Evolutionary conservation across 2,888 invertebrate species (phyloP), one percentile per base, ranked within the genome.

Genomic region (Keiferia lycopersicella): DNA sequence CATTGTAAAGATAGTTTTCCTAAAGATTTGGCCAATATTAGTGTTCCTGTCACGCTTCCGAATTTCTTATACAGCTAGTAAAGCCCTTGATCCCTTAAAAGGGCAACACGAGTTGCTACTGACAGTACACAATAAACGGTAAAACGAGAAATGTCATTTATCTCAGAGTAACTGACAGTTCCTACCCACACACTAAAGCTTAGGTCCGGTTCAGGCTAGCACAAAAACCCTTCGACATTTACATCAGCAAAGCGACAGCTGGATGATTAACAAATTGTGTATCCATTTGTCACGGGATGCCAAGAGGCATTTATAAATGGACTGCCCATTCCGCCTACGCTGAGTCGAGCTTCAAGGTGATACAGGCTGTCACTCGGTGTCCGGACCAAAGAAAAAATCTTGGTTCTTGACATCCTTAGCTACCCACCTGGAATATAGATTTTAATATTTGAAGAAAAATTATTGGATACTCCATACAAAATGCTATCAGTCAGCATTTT

Each of bases 141-240:
- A 53, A 53, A 53, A 22, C 12, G 51, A 53, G 51, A 12, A 53
- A 53, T 53, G 26, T 14, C 26, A 53, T 53, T 53, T 53, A 22
- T 53, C 51, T 53, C 11, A 22, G 20, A 26, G 14, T 16, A 26
- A 53, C 51, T 22, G 22, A 22, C 51, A 22, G 26, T 22, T 22
- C 51, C 22, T 53, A 22, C 22, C 51, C 51, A 22, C 51, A 20
- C 51, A 53, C 51, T 45, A n/a, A 51, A 20, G 22, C 51, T 22
- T 11, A 22, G 26, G 14, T 22, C 51, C 22, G 12, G 22, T 53
- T 53, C 12, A 2, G 51, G 51, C 22, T 12, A 14, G 12, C 22
- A 22, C 51, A 53, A 53, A 53, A 53, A 53, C 51, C 51, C 51
- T 53, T 22, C 14, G 51, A 53, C 48, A 41, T 34, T 34, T 41